These are phyloP conservation scores for Meda fulgida DNA, from an alignment of 2,797 vertebrate species.

Conservation along the genomic window DNA sequence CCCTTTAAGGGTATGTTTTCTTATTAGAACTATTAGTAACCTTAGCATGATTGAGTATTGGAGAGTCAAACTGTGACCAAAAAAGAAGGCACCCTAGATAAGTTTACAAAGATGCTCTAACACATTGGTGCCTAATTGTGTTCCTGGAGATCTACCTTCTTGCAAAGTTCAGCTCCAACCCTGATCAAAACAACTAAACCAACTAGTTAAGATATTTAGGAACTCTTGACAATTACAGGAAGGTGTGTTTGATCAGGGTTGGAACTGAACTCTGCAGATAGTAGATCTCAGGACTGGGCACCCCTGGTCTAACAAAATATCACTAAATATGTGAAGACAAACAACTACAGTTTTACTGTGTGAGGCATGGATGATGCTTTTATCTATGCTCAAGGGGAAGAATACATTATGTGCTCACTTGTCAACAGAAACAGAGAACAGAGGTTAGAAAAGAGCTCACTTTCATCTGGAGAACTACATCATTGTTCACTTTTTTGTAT, in stretches of 20 bases:
- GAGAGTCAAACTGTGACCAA: background rate
- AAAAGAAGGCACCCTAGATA: background rate
- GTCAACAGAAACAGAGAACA: slow-evolving; percentile 10
- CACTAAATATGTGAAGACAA: background rate
- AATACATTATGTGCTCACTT: slow-evolving; percentile 16
- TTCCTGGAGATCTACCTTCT: too few species aligned
- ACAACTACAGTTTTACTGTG: background rate
- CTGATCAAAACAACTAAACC: too few species aligned
- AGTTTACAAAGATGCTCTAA: background rate
- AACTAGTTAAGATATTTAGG: too few species aligned
- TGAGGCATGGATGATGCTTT: slow-evolving; percentile 2
- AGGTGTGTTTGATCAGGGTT: too few species aligned
- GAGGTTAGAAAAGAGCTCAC: slow-evolving; percentile 1
- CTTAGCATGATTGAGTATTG: background rate
- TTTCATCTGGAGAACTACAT: slow-evolving; percentile 4
- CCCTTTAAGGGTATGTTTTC: background rate
- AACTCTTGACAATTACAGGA: too few species aligned
- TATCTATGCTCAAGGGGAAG: background rate
- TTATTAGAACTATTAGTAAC: background rate
- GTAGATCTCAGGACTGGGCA: background rate
- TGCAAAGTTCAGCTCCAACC: too few species aligned
- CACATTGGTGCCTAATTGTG: background rate
- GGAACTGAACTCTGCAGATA: too few species aligned
- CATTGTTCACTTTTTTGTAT: background rate
- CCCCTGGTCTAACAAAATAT: background rate